Percentiles rank a stretch among this genome's conserved stretches.
Evolutionary conservation across 2,797 vertebrate genomes (phyloP).

Genomic region (Crocidura indochinensis): DNA sequence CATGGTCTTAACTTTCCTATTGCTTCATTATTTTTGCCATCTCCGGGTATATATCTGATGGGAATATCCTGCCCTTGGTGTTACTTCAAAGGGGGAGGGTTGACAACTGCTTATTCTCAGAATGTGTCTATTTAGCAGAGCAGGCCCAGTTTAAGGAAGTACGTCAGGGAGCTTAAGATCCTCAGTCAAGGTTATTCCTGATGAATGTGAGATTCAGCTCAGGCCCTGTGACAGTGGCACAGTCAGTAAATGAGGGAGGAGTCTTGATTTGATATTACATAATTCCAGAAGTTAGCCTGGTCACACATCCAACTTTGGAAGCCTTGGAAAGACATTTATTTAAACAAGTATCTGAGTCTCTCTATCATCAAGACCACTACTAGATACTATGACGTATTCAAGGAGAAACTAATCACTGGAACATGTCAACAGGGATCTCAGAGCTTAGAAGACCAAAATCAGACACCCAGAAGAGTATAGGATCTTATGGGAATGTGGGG

Average conservation of each 20-base stretch:
- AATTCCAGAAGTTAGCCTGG: background rate
- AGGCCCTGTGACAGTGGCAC: background rate
- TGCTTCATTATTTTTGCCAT: no score
- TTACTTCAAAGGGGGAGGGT: no score
- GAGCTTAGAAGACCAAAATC: no score
- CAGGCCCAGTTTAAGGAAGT: background rate
- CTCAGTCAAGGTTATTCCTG: background rate
- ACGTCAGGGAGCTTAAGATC: background rate
- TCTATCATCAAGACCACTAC: background rate
- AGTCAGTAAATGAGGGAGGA: background rate
- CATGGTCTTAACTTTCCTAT: no score
- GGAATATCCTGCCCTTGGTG: no score
- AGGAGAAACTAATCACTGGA: background rate
- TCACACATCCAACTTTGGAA: background rate
- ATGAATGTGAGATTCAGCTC: background rate
- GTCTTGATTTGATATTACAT: background rate
- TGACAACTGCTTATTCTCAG: no score
- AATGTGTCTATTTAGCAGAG: background rate
- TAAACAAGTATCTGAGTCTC: background rate
- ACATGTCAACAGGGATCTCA: no score
- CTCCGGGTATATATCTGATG: no score
- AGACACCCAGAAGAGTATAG: no score
- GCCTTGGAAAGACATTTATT: background rate
- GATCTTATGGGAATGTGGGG: no score
- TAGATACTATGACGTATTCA: accelerated